Evolutionary conservation across 2,797 vertebrate genomes (phyloP).

Genomic region (Urocyon cinereoargenteus): DNA sequence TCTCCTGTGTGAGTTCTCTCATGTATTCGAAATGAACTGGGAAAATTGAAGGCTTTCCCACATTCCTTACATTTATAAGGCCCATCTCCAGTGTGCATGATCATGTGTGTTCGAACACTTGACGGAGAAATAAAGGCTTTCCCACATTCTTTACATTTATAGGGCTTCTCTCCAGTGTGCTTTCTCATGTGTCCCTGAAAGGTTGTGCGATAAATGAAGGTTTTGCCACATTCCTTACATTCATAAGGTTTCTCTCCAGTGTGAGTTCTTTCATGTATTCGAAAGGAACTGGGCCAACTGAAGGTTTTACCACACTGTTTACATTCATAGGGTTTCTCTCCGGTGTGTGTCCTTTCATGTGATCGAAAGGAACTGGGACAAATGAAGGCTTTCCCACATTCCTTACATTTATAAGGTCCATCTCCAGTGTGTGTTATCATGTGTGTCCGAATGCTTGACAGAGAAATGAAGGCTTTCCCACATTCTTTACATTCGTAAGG

Average conservation of each 20-base stretch:
- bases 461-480: slow-evolving; percentile 36
- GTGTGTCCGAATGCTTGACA: slow-evolving; percentile 28
- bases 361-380: slow-evolving; percentile 30
- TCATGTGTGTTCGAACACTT: slow-evolving; percentile 49
- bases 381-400: slow-evolving; percentile 40
- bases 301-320: slow-evolving; percentile 56
- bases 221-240: slow-evolving; percentile 38
- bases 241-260: slow-evolving; percentile 35
- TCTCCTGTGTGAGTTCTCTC: slow-evolving; percentile 56
- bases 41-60: slow-evolving; percentile 39
- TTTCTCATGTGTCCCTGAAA: slow-evolving; percentile 55
- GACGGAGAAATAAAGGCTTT: slow-evolving; percentile 53
- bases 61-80: slow-evolving; percentile 39
- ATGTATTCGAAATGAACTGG: neutral
- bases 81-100: slow-evolving; percentile 22
- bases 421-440: slow-evolving; percentile 42
- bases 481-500: slow-evolving; percentile 45
- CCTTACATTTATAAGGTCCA: slow-evolving; percentile 20
- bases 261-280: slow-evolving; percentile 51
- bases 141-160: slow-evolving; percentile 46
- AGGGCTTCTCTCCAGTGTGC: slow-evolving; percentile 39
- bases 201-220: slow-evolving; percentile 43
- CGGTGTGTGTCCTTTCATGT: slow-evolving; percentile 57
- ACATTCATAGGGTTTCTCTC: slow-evolving; percentile 47
- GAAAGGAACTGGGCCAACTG: slow-evolving; percentile 51